A percentile compares a stretch with the other conserved stretches of the same genome.
Evolutionary conservation across 2,113 vertebrate genomes (phyloP).

Genomic region (Xerus inauris): DNA sequence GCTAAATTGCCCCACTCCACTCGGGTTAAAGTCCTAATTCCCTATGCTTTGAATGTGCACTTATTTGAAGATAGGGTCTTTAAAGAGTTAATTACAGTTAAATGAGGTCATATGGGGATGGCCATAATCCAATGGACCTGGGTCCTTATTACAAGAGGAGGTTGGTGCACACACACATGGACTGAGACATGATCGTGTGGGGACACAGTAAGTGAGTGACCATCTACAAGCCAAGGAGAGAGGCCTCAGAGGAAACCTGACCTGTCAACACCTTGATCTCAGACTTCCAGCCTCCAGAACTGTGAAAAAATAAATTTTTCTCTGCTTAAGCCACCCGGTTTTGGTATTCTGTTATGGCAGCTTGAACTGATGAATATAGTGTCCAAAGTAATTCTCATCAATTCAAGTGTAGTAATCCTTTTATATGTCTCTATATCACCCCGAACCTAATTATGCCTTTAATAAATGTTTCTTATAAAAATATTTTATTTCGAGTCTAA

Average conservation of each 20-base stretch:
- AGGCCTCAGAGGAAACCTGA: not conserved
- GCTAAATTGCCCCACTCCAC: not conserved
- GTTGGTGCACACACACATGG: not conserved
- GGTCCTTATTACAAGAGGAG: not conserved
- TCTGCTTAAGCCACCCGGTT: not conserved
- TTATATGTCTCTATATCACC: not conserved
- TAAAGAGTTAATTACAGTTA: not conserved
- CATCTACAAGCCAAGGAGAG: not conserved
- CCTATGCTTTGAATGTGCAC: not conserved
- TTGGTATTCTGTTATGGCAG: not conserved
- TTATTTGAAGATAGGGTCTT: not conserved
- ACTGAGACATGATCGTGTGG: not conserved
- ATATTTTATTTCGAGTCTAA: slow-evolving; percentile 58
- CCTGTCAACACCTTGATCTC: not conserved
- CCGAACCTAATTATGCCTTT: slow-evolving; percentile 23
- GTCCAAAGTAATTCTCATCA: slow-evolving; percentile 41
- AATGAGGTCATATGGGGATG: not conserved
- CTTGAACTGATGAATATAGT: not conserved
- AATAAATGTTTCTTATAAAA: slow-evolving; percentile 55
- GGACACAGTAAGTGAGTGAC: not conserved
- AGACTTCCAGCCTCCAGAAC: not conserved
- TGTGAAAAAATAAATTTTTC: not conserved
- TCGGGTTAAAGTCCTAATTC: not conserved
- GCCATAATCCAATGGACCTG: not conserved
- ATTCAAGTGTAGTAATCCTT: not conserved